Base-by-base conservation (phyloP, 1,140 invertebrate genomes). In the Scaptomyza hsui region DNA sequence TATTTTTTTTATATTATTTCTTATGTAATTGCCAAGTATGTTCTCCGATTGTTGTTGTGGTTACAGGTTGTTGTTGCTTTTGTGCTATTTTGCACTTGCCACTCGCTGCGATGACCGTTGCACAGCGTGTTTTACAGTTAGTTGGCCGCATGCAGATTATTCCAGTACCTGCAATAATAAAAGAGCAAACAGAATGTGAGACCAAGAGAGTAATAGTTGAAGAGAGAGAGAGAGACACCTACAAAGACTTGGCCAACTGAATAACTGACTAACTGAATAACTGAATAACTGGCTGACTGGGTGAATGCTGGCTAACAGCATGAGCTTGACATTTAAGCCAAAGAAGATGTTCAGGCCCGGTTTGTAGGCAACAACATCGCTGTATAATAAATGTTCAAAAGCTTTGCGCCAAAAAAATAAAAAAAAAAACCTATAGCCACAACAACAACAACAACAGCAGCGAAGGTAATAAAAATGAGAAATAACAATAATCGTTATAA, bases 291-390 rank as follows among this genome's bases (percentile, higher is more conserved):
- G 45, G 45, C 35, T 26, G 47, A 37, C 29, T 57, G 62, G 29
- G 35, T 65, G 37, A 67, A 39, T 49, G 37, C 16, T 42, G 32
- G 32, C 44, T 55, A 35, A 12, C 53, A 67, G 69, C 47, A 76
- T 73, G 79, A 82, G 80, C 69, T 76, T 85, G 80, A 85, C 80
- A 86, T 85, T 85, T 85, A 85, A 83, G 59, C 57, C 49, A 6
- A 29, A 9, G 61, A 69, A 70, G 73, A 76, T 72, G 78, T 32
- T 37, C 32, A n/a, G 32, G 16, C 16, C 18, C 47, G 35, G 32
- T 26, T 56, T 10, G 19, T 39, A 26, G 19, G 9, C 7, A 18
- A 12, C 44, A 39, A 32, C 9, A 42, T 29, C n/a, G 12, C 42
- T 42, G 24, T 18, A 48, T 60, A 81, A 77, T 81, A 77, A 77